Base-by-base conservation (phyloP, 1,140 invertebrate genomes). In the Sycobia sp. region DNA sequence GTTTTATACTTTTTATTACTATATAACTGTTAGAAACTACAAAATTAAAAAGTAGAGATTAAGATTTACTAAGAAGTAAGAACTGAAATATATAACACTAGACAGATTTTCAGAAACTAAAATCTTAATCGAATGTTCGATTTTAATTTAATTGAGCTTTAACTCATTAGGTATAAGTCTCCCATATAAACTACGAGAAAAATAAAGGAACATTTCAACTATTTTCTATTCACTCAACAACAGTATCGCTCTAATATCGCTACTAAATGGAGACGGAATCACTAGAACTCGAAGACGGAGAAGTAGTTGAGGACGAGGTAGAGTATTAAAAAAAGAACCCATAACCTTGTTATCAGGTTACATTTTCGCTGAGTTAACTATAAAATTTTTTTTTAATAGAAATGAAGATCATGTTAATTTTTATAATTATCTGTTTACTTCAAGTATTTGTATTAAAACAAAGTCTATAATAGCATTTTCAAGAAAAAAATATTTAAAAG, bases 301-400 rank as follows among this genome's bases (percentile, higher is more conserved):
- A 80, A 65, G 69, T 80, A 43, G 67, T 78, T 23, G 77, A 80
- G 18, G 73, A 80, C 43, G 78, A 79, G 76, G 77, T 78, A 60
- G n/a, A n/a, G n/a, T n/a, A n/a, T n/a, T n/a, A n/a, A n/a, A n/a
- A n/a, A n/a, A n/a, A n/a, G n/a, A n/a, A n/a, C n/a, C n/a, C n/a
- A n/a, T n/a, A n/a, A n/a, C n/a, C n/a, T n/a, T n/a, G n/a, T n/a
- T n/a, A n/a, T n/a, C n/a, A n/a, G n/a, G n/a, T n/a, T n/a, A n/a
- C n/a, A n/a, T n/a, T n/a, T n/a, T n/a, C n/a, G n/a, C n/a, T n/a
- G n/a, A n/a, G n/a, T n/a, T n/a, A n/a, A n/a, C n/a, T 9, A 7
- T 32, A 23, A 43, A 18, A 56, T 39, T 67, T 67, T 64, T 53
- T 59, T 67, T 71, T 74, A 32, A 72, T 43, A 71, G 29, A 29